Evolutionary conservation across 2,888 invertebrate genomes (phyloP).

Genomic region (Agrochola macilenta): DNA sequence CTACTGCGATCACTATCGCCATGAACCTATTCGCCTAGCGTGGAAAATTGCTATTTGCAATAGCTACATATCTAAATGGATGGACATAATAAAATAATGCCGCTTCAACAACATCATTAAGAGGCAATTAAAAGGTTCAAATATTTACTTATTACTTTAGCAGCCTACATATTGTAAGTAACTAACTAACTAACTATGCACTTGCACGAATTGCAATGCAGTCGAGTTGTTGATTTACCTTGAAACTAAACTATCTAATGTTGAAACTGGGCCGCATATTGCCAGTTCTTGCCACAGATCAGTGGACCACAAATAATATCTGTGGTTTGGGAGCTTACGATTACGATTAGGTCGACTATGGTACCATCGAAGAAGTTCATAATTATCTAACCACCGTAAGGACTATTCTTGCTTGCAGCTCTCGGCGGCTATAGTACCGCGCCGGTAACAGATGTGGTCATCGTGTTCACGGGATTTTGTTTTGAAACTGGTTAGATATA

Average conservation of each 20-base stretch:
- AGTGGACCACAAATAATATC: neutral
- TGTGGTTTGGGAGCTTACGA: neutral
- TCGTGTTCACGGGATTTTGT: no score
- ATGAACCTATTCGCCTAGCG: neutral
- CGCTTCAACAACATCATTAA: neutral
- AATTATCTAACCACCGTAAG: no score
- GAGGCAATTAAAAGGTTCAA: neutral
- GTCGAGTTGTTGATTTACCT: constrained; percentile 16
- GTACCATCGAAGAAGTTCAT: no score
- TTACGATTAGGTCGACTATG: no score
- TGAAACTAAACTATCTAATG: constrained; percentile 24
- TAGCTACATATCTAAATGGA: neutral
- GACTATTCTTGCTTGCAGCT: no score
- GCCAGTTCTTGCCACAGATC: constrained; percentile 20
- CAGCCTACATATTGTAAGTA: neutral
- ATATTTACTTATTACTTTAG: neutral
- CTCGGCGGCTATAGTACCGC: no score
- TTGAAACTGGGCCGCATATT: neutral
- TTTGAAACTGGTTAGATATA: no score
- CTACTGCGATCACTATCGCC: no score
- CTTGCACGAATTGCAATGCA: no score
- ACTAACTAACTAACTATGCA: neutral
- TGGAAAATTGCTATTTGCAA: neutral
- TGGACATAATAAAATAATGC: neutral
- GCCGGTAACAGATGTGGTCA: no score